Evolutionary conservation across 2,888 invertebrate genomes (phyloP), one percentile per base, ranked within the genome.

Genomic region (Mactromeris polynyma): DNA sequence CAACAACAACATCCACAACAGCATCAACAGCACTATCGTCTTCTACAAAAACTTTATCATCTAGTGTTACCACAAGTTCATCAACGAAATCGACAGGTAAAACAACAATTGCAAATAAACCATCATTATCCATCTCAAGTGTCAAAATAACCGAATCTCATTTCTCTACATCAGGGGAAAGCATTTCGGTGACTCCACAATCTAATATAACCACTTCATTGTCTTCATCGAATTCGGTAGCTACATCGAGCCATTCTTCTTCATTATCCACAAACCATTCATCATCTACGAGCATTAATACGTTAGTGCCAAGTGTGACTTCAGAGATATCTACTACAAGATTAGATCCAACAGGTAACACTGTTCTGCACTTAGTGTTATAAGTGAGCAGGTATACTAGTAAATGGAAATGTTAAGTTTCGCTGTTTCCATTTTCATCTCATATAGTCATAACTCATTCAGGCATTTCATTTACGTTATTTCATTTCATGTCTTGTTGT

Each of bases 1-100:
- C 81, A 51, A 40, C 64, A 80, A 9, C 69, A 81, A 69, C 7
- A n/a, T 78, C 81, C n/a, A 26, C n/a, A 78, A 26, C 81, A 46
- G 14, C 77, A 31, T 9, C 81, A 31, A 26, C 64, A 69, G 1
- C 46, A 54, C 31, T 2, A n/a, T 78, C 84, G 36, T 21, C n/a
- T 77, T 17, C 78, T 31, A 46, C 81, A 42, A 40, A 73, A 33
- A 79, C 73, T 17, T 1, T 54, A 21, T 21, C 77, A 9, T 6
- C 83, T 58, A 83, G 17, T 73, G 40, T 40, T 31, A 40, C n/a
- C 26, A 38, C 54, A 26, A 9, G 6, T 21, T 26, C 38, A 79
- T 3, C 79, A 79, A 19, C 26, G n/a, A 40, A n/a, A 19, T 17
- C 79, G 42, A 46, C 79, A 79, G 79, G 40, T 79, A 79, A 42